Percentiles rank a stretch among this genome's conserved stretches.
Evolutionary conservation across 64 coral and sea anemone genomes (phyloP).

Genomic region (Stylophora pistillata): DNA sequence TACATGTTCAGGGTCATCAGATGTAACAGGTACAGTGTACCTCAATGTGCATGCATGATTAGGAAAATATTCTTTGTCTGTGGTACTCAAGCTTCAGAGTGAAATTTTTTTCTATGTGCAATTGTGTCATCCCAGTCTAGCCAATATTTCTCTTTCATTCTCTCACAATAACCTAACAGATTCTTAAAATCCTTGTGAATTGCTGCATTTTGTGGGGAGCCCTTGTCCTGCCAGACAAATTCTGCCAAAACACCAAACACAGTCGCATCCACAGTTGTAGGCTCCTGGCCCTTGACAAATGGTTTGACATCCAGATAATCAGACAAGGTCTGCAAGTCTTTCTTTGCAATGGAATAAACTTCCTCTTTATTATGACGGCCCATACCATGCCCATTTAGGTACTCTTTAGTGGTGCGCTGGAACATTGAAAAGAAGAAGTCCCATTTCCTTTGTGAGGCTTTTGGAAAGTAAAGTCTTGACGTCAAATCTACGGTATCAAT

Average conservation of each 20-base stretch:
- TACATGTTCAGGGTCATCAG: too few relatives aligned
- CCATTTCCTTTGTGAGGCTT: constrained; percentile 16
- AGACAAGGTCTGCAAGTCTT: constrained; percentile 65
- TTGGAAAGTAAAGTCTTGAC: constrained; percentile 25
- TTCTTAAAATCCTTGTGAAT: constrained; percentile 67
- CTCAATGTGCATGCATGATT: neutral
- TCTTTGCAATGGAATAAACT: constrained; percentile 53
- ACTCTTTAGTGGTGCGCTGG: constrained; percentile 7
- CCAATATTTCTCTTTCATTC: constrained; percentile 70
- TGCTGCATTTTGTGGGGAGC: constrained; percentile 43
- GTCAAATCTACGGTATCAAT: constrained; percentile 36
- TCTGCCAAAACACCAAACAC: constrained; percentile 74
- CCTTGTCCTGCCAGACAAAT: constrained; percentile 72
- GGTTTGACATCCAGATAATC: constrained; percentile 41
- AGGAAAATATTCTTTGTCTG: neutral
- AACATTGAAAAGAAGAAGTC: neutral
- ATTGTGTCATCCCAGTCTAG: constrained; percentile 64
- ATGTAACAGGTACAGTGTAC: neutral
- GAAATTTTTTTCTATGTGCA: constrained; percentile 26
- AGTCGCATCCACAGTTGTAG: constrained; percentile 59
- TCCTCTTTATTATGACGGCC: constrained; percentile 68
- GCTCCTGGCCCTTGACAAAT: constrained; percentile 71
- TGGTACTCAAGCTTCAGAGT: neutral
- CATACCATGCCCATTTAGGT: constrained; percentile 70
- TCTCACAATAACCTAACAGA: constrained; percentile 60